Evolutionary conservation across 2,888 invertebrate genomes (phyloP), one percentile per base, ranked within the genome.

Genomic region (Lypha dubia): DNA sequence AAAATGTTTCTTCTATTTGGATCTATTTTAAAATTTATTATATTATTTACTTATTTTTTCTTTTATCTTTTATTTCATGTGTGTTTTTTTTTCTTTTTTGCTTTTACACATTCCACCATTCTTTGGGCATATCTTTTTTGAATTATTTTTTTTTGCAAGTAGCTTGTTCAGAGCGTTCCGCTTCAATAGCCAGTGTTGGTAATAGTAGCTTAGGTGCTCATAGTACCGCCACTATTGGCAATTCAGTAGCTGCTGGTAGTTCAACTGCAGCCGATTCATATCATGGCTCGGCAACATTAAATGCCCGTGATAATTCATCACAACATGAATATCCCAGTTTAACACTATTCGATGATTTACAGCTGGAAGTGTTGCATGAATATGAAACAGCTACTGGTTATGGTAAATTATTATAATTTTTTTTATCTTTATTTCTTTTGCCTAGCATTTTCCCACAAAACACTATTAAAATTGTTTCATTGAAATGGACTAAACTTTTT

Each of bases 291-390:
- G 84, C 79, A 65, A 74, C 80, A 56, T 84, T 83, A 74, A 86
- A 85, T 73, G 87, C 88, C 79, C 92, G 92, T 87, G 91, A 92
- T 86, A 92, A 89, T 88, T 89, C 88, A 88, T 91, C 91, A 77
- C 90, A 90, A 77, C 91, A 92, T 90, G 93, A 90, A 87, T 93
- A 91, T 91, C 93, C 93, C 88, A 92, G 93, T 91, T 88, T 93
- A 86, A 91, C 91, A 75, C 90, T 91, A 82, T 93, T 92, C 73
- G 92, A 92, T 87, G 93, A 93, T 89, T 88, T 92, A 87, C 92
- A 92, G 75, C 90, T 91, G 88, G 92, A 92, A 87, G 89, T 92
- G 76, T 88, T 91, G 86, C 91, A 92, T 87, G 92, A 92, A 82
- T 91, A 92, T 86, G 92, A 92, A 84, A 89, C 90, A 87, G 88